Evolutionary conservation across 2,113 vertebrate species (phyloP).

Genomic region (Dasyprocta punctata): DNA sequence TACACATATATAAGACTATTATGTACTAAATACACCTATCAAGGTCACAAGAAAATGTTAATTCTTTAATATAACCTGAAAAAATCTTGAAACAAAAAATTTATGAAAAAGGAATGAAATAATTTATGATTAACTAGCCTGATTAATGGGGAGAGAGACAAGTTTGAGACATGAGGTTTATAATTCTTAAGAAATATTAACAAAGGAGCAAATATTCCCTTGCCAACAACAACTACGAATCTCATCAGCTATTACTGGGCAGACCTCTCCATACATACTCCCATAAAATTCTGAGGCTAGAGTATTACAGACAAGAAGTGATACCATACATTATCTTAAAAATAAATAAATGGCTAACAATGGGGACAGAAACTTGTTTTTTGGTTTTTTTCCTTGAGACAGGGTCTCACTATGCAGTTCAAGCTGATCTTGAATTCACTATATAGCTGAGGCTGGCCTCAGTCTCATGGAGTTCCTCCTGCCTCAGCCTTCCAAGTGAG

Average conservation of each 20-base stretch:
- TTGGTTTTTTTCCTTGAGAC: too few relatives aligned
- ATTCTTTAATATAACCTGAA: constrained; percentile 16
- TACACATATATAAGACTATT: neutral
- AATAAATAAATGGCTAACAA: neutral
- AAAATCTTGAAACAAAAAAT: neutral
- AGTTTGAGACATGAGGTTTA: neutral
- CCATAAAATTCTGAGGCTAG: neutral
- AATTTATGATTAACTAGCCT: neutral
- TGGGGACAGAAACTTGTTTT: neutral
- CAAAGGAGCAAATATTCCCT: neutral
- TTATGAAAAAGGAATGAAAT: neutral
- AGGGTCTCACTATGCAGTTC: neutral
- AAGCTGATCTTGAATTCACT: too few relatives aligned
- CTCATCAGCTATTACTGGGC: neutral
- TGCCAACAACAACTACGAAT: constrained; percentile 18
- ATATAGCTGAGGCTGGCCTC: too few relatives aligned
- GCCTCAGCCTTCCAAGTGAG: neutral
- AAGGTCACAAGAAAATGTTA: neutral
- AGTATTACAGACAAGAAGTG: neutral
- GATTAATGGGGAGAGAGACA: neutral
- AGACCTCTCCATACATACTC: neutral
- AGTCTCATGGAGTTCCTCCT: too few relatives aligned
- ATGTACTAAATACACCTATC: neutral
- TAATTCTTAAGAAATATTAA: constrained; percentile 16
- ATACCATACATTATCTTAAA: neutral